These are phyloP conservation scores for Thera obeliscata DNA, from an alignment of 2,888 invertebrate genomes.

Conservation along the genomic window DNA sequence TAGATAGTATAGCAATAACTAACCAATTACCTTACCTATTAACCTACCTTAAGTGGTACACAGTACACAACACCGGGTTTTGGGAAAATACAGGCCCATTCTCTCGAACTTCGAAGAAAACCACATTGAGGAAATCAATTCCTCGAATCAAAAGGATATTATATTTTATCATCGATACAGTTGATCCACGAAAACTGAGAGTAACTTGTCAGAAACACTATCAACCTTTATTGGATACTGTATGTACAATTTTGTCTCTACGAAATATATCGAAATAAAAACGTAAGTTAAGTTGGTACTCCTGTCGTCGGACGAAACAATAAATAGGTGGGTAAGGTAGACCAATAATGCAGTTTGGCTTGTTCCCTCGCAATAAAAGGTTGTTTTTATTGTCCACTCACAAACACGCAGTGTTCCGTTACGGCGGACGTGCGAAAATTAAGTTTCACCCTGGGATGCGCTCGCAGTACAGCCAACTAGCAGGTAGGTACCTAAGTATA, in stretches of 20 bases:
- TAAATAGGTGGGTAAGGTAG: conserved; percentile 37
- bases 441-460: conserved; percentile 53
- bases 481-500: conserved; percentile 7
- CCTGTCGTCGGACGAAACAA: conserved; percentile 30
- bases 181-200: background rate
- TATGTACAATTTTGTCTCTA: background rate
- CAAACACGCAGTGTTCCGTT: conserved; percentile 59
- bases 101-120: background rate
- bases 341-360: conserved; percentile 49
- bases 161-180: background rate
- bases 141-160: background rate
- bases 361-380: conserved; percentile 53
- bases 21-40: no score
- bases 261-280: background rate
- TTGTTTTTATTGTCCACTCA: conserved; percentile 59
- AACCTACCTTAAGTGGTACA: no score
- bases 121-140: background rate
- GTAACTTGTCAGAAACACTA: conserved; percentile 1
- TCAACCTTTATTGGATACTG: background rate
- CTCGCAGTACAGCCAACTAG: conserved; percentile 30
- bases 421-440: conserved; percentile 57
- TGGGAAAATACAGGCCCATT: background rate
- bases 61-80: no score
- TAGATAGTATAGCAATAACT: no score
- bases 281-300: background rate